Conservation (phyloP, 2,797 vertebrate species). For the Crotalus adamanteus region DNA sequence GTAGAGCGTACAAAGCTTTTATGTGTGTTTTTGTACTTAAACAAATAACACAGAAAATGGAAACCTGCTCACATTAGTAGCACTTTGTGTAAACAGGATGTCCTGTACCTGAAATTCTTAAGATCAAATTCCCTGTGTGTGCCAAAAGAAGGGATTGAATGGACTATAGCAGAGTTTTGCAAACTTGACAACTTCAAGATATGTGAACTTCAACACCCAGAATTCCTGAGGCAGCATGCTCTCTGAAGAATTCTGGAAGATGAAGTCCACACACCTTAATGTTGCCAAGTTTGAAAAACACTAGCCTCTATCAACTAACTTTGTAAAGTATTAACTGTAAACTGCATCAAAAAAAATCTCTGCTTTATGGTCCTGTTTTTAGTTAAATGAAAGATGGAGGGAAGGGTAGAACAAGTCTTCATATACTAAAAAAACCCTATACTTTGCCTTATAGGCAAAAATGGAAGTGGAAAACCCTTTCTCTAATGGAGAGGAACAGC, state of each 20-base stretch:
- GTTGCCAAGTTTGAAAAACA: background rate
- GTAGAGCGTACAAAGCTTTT: background rate
- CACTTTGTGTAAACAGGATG: background rate
- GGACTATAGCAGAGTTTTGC: background rate
- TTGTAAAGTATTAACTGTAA: background rate
- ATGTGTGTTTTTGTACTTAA: background rate
- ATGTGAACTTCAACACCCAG: background rate
- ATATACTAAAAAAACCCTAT: background rate
- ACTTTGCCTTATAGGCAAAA: background rate
- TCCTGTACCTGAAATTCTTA: background rate
- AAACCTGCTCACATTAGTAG: background rate
- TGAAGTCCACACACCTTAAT: background rate
- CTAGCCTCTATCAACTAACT: no score
- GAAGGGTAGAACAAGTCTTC: background rate
- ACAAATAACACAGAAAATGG: background rate
- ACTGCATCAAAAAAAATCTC: background rate
- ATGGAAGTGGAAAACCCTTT: background rate
- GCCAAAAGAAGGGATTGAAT: background rate
- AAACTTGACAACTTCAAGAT: background rate
- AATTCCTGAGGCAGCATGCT: background rate
- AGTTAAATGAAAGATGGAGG: background rate
- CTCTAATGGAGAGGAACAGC: background rate
- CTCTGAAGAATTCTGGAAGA: background rate
- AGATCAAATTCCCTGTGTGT: background rate
- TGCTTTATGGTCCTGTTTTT: background rate